Evolutionary conservation across 2,797 vertebrate species (phyloP).

Genomic region (Gymnothorax reevesii): DNA sequence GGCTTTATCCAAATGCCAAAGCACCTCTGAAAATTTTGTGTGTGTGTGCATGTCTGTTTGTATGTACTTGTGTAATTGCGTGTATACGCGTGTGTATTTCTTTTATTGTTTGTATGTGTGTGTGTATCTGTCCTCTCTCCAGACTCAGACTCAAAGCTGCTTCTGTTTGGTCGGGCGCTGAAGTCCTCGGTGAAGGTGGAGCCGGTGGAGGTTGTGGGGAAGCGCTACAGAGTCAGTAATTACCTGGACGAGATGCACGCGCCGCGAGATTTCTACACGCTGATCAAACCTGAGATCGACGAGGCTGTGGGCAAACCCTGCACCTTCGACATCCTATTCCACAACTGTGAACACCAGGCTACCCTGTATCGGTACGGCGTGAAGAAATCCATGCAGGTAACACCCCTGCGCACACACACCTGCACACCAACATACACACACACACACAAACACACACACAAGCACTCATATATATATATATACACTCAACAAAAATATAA

Average conservation of each 20-base stretch:
- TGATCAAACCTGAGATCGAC: constrained; percentile 72
- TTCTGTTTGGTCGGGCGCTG: constrained; percentile 70
- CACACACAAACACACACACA: background rate
- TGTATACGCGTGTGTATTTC: no score
- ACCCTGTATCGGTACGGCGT: constrained; percentile 72
- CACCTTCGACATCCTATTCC: constrained; percentile 78
- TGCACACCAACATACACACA: background rate
- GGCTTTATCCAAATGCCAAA: no score
- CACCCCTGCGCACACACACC: background rate
- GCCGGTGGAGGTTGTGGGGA: constrained; percentile 69
- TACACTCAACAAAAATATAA: no score
- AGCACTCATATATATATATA: background rate
- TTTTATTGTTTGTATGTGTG: no score
- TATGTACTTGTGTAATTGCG: no score
- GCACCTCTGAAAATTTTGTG: no score
- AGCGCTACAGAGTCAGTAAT: constrained; percentile 72
- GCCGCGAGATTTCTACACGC: constrained; percentile 65
- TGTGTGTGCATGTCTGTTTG: no score
- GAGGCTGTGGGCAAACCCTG: constrained; percentile 65
- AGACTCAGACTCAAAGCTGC: constrained; percentile 72
- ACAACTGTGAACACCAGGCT: constrained; percentile 81
- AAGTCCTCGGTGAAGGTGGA: constrained; percentile 73
- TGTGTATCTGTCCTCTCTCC: constrained; percentile 10
- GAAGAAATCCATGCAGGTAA: constrained; percentile 74
- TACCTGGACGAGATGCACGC: constrained; percentile 66